Evolutionary conservation across 2,113 vertebrate genomes (phyloP), one percentile per base, ranked within the genome.

Genomic region (Nothobranchius furzeri): DNA sequence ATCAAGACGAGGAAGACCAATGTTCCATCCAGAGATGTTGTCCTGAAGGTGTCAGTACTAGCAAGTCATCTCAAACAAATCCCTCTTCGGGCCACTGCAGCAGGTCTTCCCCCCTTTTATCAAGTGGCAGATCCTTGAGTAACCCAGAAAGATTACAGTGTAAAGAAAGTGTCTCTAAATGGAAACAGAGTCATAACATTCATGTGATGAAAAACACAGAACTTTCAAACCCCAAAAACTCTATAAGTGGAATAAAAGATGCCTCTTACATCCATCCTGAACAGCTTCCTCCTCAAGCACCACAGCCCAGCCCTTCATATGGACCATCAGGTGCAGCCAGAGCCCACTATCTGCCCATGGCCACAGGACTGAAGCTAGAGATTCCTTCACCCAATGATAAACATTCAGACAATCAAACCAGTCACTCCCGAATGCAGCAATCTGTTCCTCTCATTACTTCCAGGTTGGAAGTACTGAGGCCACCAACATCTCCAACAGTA

Each of bases 341-440:
- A 64, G 94, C 95, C 13, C 94, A 90, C 60, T 95, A 95, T 73
- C 92, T 96, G 67, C 94, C 95, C 48, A 85, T 96, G 61, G 94
- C 95, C 49, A 94, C 95, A 25, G 95, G 95, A 55, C 94, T 96
- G 58, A 87, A 94, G 60, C 92, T 96, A 30, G 94, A 95, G 81
- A 90, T 96, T 76, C 94, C 94, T 0, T 9, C 60, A 49, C 67
- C 15, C 0, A 89, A 95, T 3, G 62, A 69, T 6, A 48, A 76
- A 43, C 67, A 73, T 52, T 73, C 76, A 57, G 69, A 87, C 79
- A 10, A 73, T 45, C 56, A 12, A 82, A 1, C 60, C 66, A 75
- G 82, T 83, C 58, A 78, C 64, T 57, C 7, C 24, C 75, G 47
- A 87, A 86, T 58, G 78, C 90, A 13, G 6, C 78, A 51, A 20